Base-by-base conservation (phyloP, 2,113 vertebrate genomes). In the Sturnus vulgaris region DNA sequence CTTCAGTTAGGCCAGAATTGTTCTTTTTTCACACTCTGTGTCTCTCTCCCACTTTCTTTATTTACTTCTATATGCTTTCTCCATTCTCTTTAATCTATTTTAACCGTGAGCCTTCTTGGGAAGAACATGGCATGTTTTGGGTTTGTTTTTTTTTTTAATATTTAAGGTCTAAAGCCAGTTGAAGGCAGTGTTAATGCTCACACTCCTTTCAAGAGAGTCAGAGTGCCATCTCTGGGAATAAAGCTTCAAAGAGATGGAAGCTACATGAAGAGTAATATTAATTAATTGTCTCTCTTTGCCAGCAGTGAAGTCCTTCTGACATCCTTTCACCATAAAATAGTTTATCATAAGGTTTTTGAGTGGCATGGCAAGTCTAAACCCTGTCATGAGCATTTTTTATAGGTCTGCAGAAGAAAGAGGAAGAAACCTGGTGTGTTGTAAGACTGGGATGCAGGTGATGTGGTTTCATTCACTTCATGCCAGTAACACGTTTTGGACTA, bases 1-100 rank as follows among this genome's bases (percentile, higher is more conserved):
- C 80, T 92, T 94, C 76, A 84, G 18, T 92, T 82, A 78, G 53
- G 37, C 44, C 53, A 61, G 53, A 68, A 73, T 28, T 86, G 25
- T 27, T 92, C 19, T 69, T 95, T 90, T 93, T 92, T 68, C 56
- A 68, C 35, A 31, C 60, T 60, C 60, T 55, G 1, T 3, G 10
- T 46, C 39, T 79, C 56, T 88, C 60, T 73, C n/a, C 24, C 0
- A 1, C 57, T 81, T 91, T 63, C 31, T 90, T 86, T 55, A 87
- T 72, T 85, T 57, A 46, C 22, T 91, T 85, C 70, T 28, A 10
- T 66, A 44, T 66, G 40, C 70, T 85, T 86, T 88, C 44, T 83
- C 59, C 63, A 85, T 95, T 95, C 81, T 66, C 81, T 95, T 93
- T 94, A 75, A 93, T 95, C 80, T 93, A 88, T 90, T 95, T 95